Evolutionary conservation across 1,140 invertebrate species (phyloP).

Genomic region (Calosoma granatense): DNA sequence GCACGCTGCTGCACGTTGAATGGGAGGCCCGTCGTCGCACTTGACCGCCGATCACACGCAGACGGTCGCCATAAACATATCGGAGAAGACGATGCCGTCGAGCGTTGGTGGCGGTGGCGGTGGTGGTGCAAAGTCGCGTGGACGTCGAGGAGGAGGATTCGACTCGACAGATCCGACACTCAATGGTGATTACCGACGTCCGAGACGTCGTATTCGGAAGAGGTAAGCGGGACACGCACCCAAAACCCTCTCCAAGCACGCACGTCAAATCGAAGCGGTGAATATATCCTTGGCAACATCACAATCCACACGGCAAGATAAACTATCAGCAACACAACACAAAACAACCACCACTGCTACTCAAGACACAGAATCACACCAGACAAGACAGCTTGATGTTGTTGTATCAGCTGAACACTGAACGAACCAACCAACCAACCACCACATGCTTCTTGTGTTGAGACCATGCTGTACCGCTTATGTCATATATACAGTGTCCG

Average conservation of each 20-base stretch:
- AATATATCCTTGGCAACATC: too few species aligned
- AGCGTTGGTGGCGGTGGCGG: neutral
- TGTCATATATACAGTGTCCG: neutral
- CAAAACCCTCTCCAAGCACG: conserved; percentile 1
- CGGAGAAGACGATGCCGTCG: neutral
- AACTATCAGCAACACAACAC: neutral
- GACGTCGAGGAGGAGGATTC: conserved; percentile 1
- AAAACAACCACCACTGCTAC: too few species aligned
- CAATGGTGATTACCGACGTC: conserved; percentile 17
- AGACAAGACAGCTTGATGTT: too few species aligned
- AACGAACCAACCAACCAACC: too few species aligned
- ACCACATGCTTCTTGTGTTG: neutral
- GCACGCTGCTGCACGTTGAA: neutral
- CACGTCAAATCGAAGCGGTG: neutral
- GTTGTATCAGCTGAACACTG: too few species aligned
- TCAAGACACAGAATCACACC: too few species aligned
- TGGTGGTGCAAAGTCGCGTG: neutral
- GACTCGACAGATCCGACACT: conserved; percentile 9
- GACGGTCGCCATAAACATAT: neutral
- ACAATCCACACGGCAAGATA: neutral
- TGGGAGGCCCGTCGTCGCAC: conserved; percentile 10
- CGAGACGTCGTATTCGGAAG: conserved; percentile 12
- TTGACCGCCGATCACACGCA: conserved; percentile 4
- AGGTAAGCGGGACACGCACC: conserved; percentile 15
- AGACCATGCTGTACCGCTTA: neutral